Percentiles rank a stretch among this genome's conserved stretches.
Conservation (phyloP, 2,888 invertebrate genomes). For the Biston betularia region DNA sequence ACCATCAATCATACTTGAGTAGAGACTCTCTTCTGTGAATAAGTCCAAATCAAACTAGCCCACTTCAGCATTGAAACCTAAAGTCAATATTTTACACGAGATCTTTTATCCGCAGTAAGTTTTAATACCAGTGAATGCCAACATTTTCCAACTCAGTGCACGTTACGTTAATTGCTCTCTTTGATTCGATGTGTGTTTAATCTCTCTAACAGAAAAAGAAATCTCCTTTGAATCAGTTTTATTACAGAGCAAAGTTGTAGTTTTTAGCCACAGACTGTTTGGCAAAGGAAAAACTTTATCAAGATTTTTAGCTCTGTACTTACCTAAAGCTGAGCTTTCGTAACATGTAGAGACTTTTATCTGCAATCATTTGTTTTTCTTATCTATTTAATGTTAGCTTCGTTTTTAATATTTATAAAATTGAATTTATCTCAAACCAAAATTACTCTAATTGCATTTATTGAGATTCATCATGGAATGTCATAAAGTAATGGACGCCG, state of each 20-base stretch:
- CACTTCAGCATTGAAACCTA: too few species aligned
- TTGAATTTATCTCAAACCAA: too few species aligned
- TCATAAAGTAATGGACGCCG: too few species aligned
- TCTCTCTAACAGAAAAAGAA: constrained; percentile 40
- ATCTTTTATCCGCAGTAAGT: not conserved
- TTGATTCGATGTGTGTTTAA: constrained; percentile 24
- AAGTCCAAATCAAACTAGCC: too few species aligned
- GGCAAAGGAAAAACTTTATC: constrained; percentile 13
- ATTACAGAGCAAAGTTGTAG: constrained; percentile 14
- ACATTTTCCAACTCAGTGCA: not conserved
- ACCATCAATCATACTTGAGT: too few species aligned
- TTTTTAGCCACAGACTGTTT: constrained; percentile 2
- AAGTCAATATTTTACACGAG: not conserved
- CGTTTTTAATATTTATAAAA: too few species aligned
- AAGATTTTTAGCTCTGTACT: not conserved
- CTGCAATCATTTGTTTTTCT: not conserved
- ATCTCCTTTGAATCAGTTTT: constrained; percentile 31
- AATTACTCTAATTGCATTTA: too few species aligned
- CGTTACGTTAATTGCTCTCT: constrained; percentile 22
- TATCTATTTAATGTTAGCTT: too few species aligned
- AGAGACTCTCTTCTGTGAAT: too few species aligned
- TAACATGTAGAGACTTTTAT: not conserved
- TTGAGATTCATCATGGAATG: too few species aligned
- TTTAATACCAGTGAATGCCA: not conserved
- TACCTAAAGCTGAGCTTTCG: not conserved